Conservation (phyloP, 2,797 vertebrate species). For the Xerus rutilus region DNA sequence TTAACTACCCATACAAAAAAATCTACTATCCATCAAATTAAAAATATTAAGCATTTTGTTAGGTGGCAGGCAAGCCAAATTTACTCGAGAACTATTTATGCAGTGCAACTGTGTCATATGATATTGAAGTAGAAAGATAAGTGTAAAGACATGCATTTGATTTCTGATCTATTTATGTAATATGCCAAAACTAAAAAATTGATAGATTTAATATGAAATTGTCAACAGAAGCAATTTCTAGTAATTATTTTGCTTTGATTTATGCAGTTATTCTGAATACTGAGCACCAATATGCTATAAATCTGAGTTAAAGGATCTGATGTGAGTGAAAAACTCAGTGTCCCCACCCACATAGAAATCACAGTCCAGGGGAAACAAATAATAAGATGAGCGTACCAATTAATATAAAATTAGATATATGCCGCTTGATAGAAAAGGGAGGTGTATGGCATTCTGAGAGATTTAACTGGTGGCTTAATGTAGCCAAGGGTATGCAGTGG, state of each 20-base stretch:
- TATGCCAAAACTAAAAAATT: neutral
- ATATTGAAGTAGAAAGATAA: neutral
- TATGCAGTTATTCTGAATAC: neutral
- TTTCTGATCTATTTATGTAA: neutral
- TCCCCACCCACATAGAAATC: neutral
- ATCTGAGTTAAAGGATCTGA: neutral
- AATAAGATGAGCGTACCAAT: neutral
- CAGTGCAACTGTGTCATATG: neutral
- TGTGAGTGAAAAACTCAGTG: neutral
- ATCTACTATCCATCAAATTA: neutral
- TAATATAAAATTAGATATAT: neutral
- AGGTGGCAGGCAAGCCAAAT: neutral
- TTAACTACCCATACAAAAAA: neutral
- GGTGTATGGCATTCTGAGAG: neutral
- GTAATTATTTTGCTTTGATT: slow-evolving; percentile 27
- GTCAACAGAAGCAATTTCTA: slow-evolving; percentile 15
- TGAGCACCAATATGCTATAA: neutral
- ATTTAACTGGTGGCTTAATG: neutral
- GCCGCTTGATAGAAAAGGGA: neutral
- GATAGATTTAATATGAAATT: neutral
- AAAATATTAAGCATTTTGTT: slow-evolving; percentile 24
- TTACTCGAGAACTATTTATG: neutral
- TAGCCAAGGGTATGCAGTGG: neutral
- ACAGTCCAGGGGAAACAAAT: neutral
- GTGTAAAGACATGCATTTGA: neutral